These are phyloP conservation scores for Apis florea DNA, from an alignment of 1,140 invertebrate species.

Conservation along the genomic window DNA sequence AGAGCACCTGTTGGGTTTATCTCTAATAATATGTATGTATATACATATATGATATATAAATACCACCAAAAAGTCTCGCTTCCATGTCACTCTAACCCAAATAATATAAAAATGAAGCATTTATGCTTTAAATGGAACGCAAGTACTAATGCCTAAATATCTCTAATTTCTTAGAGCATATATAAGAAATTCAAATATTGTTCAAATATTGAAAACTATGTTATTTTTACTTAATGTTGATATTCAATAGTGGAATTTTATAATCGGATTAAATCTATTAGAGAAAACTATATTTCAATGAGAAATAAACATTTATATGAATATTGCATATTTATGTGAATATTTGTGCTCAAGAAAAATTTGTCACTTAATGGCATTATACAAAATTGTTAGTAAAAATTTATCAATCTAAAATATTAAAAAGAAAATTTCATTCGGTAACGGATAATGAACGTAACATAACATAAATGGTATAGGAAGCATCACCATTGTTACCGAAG, in stretches of 20 bases:
- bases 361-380: constrained; percentile 12
- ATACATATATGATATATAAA: constrained; percentile 41
- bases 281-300: background rate
- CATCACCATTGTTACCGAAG: constrained; percentile 81
- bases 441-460: constrained; percentile 66
- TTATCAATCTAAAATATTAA: constrained; percentile 17
- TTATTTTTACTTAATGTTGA: background rate
- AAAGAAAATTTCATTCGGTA: constrained; percentile 52
- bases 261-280: constrained; percentile 11
- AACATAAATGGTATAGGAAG: constrained; percentile 80
- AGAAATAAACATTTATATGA: background rate
- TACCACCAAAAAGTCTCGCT: constrained; percentile 64
- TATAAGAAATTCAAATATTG: background rate
- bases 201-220: background rate
- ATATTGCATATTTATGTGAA: background rate
- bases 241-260: background rate
- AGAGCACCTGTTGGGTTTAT: constrained; percentile 78
- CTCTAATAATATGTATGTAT: constrained; percentile 50
- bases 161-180: background rate
- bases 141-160: constrained; percentile 50
- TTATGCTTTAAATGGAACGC: constrained; percentile 54
- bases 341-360: background rate
- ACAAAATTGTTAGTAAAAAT: constrained; percentile 5
- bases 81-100: constrained; percentile 67
- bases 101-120: constrained; percentile 51